These are phyloP conservation scores for Bombus cullumanus DNA, from an alignment of 1,140 invertebrate genomes.

Conservation along the genomic window DNA sequence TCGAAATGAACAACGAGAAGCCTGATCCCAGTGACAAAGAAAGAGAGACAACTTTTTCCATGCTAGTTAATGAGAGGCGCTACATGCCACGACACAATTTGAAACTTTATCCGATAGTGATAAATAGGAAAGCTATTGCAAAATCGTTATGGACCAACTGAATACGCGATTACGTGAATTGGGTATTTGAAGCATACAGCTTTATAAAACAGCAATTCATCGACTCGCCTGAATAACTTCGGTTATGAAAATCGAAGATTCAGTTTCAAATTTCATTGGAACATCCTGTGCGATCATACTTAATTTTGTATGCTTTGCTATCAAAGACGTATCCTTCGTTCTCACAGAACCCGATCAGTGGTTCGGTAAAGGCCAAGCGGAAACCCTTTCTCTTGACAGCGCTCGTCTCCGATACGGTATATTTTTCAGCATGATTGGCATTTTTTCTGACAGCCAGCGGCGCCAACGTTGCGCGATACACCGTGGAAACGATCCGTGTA, in stretches of 20 bases:
- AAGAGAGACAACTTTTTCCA: conserved; percentile 36
- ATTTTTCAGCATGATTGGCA: conserved; percentile 3
- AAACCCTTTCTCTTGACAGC: not conserved
- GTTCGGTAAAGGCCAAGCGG: not conserved
- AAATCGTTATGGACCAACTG: not conserved
- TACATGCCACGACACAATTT: conserved; percentile 12
- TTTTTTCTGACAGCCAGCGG: conserved; percentile 12
- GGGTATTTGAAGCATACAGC: not conserved
- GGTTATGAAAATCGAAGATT: not conserved
- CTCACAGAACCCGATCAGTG: not conserved
- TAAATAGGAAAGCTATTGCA: not conserved
- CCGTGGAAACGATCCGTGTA: conserved; percentile 72
- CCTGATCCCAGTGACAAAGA: not conserved
- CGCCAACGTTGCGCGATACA: conserved; percentile 4
- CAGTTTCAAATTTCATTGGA: not conserved
- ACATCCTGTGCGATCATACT: too few relatives aligned
- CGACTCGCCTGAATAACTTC: not conserved
- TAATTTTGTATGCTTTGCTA: too few relatives aligned
- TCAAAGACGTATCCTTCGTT: not conserved
- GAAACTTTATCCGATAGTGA: conserved; percentile 3
- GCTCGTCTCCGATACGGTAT: not conserved
- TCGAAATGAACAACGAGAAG: conserved; percentile 16
- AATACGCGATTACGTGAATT: not conserved
- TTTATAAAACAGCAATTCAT: not conserved
- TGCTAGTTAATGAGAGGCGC: conserved; percentile 36